A percentile compares a stretch with the other conserved stretches of the same genome.
phyloP scores from a whole-genome alignment of 2,113 vertebrate species.

The Gopherus flavomarginatus region DNA sequence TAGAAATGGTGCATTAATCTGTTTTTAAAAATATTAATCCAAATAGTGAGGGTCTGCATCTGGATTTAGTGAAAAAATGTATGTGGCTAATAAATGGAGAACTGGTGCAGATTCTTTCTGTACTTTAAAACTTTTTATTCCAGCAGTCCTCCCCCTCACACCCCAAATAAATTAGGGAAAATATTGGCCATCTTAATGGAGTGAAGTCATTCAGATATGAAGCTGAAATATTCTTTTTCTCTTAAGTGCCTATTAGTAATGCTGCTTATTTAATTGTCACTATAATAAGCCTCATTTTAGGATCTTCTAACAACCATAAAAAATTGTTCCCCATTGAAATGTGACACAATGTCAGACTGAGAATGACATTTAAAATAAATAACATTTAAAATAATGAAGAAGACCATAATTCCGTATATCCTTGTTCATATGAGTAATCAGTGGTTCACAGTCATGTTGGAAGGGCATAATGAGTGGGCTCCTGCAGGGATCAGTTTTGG shows the following conservation, averaged over 20 bases:
- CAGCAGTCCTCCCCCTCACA: no score
- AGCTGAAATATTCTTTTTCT: slow-evolving; percentile 35
- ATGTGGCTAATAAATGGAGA: not conserved
- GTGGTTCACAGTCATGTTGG: no score
- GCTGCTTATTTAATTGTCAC: not conserved
- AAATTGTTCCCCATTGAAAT: not conserved
- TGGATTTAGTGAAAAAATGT: not conserved
- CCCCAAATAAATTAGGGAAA: no score
- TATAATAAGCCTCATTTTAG: not conserved
- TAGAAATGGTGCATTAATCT: not conserved
- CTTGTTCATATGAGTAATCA: not conserved
- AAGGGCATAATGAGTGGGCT: no score
- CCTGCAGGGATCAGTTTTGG: no score
- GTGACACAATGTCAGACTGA: not conserved
- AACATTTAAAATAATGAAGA: slow-evolving; percentile 24
- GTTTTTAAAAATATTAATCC: slow-evolving; percentile 10
- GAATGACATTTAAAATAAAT: slow-evolving; percentile 7
- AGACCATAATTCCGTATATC: not conserved
- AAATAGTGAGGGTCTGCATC: not conserved
- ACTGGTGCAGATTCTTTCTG: not conserved
- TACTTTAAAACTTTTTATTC: not conserved
- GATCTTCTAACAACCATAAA: not conserved
- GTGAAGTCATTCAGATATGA: not conserved
- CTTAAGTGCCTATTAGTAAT: not conserved
- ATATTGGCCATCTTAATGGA: not conserved